A percentile compares a stretch with the other conserved stretches of the same genome.
Evolutionary conservation across 2,797 vertebrate species (phyloP).

Genomic region (Neosilurus mollespiculum): DNA sequence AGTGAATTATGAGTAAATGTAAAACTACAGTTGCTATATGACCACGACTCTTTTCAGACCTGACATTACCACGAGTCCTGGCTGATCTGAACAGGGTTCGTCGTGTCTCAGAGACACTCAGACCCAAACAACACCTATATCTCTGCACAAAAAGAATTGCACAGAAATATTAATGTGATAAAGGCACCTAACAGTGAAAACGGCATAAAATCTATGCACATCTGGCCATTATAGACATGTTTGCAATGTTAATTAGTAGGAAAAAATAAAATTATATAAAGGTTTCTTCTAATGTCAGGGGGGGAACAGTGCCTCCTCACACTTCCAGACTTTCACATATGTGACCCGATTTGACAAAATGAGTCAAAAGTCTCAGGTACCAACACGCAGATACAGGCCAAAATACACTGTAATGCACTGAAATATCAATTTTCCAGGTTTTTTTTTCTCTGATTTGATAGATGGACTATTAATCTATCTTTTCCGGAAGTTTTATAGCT

Average conservation of each 20-base stretch:
- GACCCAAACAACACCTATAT: background rate
- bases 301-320: background rate
- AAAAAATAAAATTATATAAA: background rate
- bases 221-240: background rate
- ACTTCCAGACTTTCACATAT: no score
- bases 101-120: background rate
- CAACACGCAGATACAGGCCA: no score
- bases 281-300: background rate
- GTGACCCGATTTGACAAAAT: no score
- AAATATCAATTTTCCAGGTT: no score
- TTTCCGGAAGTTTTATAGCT: no score
- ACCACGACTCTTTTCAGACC: background rate
- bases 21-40: background rate
- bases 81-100: background rate
- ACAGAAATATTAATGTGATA: background rate
- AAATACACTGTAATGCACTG: no score
- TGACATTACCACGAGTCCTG: background rate
- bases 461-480: no score
- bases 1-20: background rate
- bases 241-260: no score
- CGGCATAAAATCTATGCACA: background rate
- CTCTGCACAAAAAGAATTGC: background rate
- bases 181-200: background rate
- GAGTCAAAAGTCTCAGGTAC: no score
- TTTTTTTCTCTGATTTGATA: no score